phyloP scores from a whole-genome alignment of 2,888 invertebrate genomes.

The Agrypnus murinus region DNA sequence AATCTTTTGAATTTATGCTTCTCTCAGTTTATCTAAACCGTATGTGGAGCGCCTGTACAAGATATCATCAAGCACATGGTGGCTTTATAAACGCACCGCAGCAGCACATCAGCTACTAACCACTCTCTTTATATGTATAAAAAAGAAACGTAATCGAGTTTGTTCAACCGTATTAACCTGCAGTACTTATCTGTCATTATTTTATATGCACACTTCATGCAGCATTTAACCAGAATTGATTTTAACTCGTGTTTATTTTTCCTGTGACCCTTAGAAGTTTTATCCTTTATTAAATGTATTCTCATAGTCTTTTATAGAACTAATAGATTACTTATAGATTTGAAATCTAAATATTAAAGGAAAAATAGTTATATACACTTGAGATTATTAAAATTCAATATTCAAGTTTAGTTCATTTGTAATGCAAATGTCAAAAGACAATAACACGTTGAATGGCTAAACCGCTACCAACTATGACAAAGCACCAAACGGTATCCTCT shows the following conservation, averaged over 20 bases:
- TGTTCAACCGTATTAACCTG: conserved; percentile 23
- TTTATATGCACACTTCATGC: neutral
- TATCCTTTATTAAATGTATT: no score
- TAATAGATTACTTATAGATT: no score
- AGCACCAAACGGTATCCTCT: no score
- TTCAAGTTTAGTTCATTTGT: no score
- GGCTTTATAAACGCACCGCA: conserved; percentile 6
- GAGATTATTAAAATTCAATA: no score
- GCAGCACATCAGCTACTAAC: neutral
- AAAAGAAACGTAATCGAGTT: conserved; percentile 18
- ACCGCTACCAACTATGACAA: no score
- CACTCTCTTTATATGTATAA: no score
- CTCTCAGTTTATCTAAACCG: conserved; percentile 11
- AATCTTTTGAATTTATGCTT: neutral
- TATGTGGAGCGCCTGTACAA: conserved; percentile 21
- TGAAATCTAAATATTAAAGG: no score
- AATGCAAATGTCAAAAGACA: no score
- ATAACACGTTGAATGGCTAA: no score
- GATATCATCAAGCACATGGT: conserved; percentile 22
- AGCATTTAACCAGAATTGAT: neutral
- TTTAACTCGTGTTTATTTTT: conserved; percentile 5
- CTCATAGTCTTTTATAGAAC: no score
- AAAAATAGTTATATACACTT: no score
- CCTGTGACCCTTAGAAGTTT: conserved; percentile 3
- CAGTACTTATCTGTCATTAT: conserved; percentile 25